Evolutionary conservation across 1,140 invertebrate genomes (phyloP), one percentile per base, ranked within the genome.

Genomic region (Platyscapa corneri): DNA sequence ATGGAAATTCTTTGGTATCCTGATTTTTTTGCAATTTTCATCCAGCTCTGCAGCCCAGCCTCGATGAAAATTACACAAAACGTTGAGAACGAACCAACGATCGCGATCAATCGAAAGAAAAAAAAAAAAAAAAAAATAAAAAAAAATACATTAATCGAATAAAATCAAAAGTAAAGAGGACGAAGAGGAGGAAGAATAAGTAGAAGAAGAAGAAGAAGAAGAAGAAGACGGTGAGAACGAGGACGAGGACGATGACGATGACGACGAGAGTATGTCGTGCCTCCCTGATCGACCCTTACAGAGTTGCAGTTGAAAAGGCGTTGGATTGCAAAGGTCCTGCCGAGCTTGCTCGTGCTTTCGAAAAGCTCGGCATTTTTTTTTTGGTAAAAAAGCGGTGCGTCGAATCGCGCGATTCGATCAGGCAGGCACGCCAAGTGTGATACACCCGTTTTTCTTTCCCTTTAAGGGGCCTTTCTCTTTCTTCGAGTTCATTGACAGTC

Each of bases 401-500:
- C n/a, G 74, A 76, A 78, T 78, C 12, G 64, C 32, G 49, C 32
- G 65, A 78, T 74, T 64, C 75, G 75, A 76, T 83, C 37, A 39
- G 37, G 16, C n/a, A 30, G 72, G 64, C 74, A 14, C 74, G 46
- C 30, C 67, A 70, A 81, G 79, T 76, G 46, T 46, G 49, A 74
- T 75, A 56, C 37, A 42, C 37, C 72, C 70, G 56, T 74, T 60
- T 83, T 42, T 75, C 56, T 65, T n/a, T 83, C 60, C 49, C 72
- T 49, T 83, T 42, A 49, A 75, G 18, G 20, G 67, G 70, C 49
- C 67, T 74, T 83, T 83, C 82, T 75, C 56, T 84, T 84, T 84
- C 74, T 70, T 34, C 74, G 85, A 86, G 85, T 86, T 86, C 85
- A 86, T 86, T 86, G 85, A 83, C 85, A 86, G 85, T 86, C 85